A percentile compares a stretch with the other conserved stretches of the same genome.
phyloP scores from a whole-genome alignment of 2,888 invertebrate species.

The Harmothoe impar region DNA sequence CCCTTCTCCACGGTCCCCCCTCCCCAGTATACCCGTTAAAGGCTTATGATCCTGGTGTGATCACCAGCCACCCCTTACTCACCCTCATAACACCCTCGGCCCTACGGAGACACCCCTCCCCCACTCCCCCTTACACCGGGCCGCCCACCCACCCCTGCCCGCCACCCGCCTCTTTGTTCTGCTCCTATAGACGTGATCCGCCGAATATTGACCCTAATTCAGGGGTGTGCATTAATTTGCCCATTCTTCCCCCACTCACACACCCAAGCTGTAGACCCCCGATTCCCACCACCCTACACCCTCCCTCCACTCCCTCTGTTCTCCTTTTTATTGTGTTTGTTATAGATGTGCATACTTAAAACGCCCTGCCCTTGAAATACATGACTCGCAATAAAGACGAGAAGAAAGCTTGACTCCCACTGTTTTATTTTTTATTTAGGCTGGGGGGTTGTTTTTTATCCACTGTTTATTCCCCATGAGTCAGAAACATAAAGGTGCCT shows the following conservation, averaged over 20 bases:
- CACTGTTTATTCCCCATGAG: conserved; percentile 48
- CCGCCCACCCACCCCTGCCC: background rate
- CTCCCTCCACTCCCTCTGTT: conserved; percentile 29
- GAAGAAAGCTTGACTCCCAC: background rate
- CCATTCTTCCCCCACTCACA: conserved; percentile 40
- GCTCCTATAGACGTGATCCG: conserved; percentile 42
- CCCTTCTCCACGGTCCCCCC: too few relatives aligned
- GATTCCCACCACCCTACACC: background rate
- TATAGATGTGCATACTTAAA: conserved; percentile 31
- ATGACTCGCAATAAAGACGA: conserved; percentile 21
- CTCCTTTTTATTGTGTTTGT: background rate
- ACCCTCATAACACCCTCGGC: too few relatives aligned
- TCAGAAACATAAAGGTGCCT: conserved; percentile 32
- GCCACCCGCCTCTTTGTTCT: conserved; percentile 4
- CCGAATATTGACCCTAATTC: conserved; percentile 59
- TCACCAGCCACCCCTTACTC: too few relatives aligned
- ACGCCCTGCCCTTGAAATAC: conserved; percentile 41
- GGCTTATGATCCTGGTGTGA: too few relatives aligned
- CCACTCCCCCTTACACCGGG: background rate
- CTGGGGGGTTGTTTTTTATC: background rate
- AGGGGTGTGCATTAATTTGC: conserved; percentile 35
- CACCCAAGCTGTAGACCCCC: background rate
- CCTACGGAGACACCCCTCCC: background rate
- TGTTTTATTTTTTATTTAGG: background rate
- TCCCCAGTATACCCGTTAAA: too few relatives aligned